These are phyloP conservation scores for Lomographa bimaculata DNA, from an alignment of 2,888 invertebrate genomes.

Conservation along the genomic window DNA sequence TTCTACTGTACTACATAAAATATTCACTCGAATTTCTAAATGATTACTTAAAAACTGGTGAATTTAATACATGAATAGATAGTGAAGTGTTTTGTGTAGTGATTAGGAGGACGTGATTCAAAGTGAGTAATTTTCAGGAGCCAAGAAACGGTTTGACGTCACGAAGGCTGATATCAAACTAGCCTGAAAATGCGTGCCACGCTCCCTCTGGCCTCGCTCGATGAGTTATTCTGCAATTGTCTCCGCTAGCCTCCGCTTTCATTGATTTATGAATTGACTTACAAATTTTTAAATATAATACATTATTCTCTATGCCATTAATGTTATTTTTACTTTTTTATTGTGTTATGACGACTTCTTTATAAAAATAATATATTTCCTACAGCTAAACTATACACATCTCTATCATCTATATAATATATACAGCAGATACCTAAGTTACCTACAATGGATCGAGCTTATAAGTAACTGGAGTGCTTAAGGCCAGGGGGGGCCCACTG, in stretches of 20 bases:
- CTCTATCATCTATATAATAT: too few species aligned
- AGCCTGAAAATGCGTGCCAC: slow-evolving; percentile 78
- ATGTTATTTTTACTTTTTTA: too few species aligned
- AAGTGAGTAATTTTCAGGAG: slow-evolving; percentile 51
- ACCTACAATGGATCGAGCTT: too few species aligned
- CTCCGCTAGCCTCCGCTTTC: slow-evolving; percentile 20
- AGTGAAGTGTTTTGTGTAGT: neutral
- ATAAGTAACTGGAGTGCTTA: too few species aligned
- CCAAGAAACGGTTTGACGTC: slow-evolving; percentile 68
- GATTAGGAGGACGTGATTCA: slow-evolving; percentile 30
- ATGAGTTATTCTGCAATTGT: slow-evolving; percentile 67
- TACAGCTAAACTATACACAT: too few species aligned
- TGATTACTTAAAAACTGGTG: neutral
- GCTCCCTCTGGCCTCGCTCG: slow-evolving; percentile 69
- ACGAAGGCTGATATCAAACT: slow-evolving; percentile 79
- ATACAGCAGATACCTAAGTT: too few species aligned
- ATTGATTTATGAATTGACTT: slow-evolving; percentile 22
- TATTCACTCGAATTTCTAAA: neutral
- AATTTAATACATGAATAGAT: neutral
- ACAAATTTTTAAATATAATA: slow-evolving; percentile 1
- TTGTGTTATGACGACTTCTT: too few species aligned
- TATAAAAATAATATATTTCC: too few species aligned
- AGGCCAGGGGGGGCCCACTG: too few species aligned
- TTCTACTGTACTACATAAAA: neutral
- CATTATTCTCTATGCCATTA: too few species aligned